Conservation (phyloP, 2,113 vertebrate genomes). For the Zeus faber region DNA sequence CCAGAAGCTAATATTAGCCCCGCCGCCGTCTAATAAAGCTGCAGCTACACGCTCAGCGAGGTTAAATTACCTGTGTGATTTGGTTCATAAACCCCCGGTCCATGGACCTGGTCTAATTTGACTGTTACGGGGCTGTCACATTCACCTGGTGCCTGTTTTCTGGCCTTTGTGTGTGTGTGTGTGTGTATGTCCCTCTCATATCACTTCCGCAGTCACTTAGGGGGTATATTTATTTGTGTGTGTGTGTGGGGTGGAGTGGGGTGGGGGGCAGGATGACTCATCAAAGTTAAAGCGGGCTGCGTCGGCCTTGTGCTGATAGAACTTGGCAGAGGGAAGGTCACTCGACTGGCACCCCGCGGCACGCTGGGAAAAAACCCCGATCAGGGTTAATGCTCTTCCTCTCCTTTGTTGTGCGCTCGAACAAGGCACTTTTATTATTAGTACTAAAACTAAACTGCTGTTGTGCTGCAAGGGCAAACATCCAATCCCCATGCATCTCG, state of each 20-base stretch:
- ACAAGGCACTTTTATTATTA: too few species aligned
- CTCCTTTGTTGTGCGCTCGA: too few species aligned
- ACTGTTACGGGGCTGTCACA: neutral
- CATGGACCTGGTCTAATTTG: neutral
- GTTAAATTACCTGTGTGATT: slow-evolving; percentile 62
- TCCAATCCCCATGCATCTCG: too few species aligned
- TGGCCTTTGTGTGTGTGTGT: slow-evolving; percentile 12
- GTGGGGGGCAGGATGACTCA: slow-evolving; percentile 48
- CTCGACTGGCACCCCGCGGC: neutral
- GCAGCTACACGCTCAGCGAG: slow-evolving; percentile 15
- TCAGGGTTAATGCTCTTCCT: too few species aligned
- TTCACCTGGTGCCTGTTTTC: neutral
- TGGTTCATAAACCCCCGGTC: slow-evolving; percentile 19
- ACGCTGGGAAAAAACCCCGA: neutral
- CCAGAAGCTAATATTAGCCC: slow-evolving; percentile 63
- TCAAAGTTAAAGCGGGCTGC: slow-evolving; percentile 18
- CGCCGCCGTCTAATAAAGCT: slow-evolving; percentile 47
- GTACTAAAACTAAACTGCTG: too few species aligned
- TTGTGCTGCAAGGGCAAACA: too few species aligned
- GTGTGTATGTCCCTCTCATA: slow-evolving; percentile 16
- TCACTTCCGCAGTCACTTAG: too few species aligned
- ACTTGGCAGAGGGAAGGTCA: neutral
- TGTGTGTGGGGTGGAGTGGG: too few species aligned
- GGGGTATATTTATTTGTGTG: too few species aligned
- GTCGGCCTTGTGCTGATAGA: slow-evolving; percentile 8